Base-by-base conservation (phyloP, 2,888 invertebrate genomes). In the Tyria jacobaeae region DNA sequence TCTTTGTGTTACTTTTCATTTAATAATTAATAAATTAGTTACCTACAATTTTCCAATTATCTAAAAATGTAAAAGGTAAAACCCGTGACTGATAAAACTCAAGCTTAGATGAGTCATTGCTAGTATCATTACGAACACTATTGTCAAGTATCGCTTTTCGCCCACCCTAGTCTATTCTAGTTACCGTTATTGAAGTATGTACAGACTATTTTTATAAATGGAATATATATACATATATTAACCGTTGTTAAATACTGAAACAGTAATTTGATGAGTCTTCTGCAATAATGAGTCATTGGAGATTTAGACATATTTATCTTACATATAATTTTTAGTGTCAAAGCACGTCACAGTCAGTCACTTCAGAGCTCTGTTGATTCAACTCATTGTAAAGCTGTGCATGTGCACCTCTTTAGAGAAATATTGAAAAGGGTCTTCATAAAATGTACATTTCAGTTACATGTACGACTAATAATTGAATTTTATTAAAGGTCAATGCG, bases 181-280 rank as follows among this genome's bases (percentile, higher is more conserved):
- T 41, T 41, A 17, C 17, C 4, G 12, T 21, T 21, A 44, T 44
- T 44, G 21, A 44, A 44, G 44, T n/a, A 14, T 35, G 35, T n/a
- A n/a, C n/a, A n/a, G n/a, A n/a, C n/a, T n/a, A n/a, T n/a, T n/a
- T n/a, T n/a, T n/a, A n/a, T n/a, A n/a, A 51, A 51, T 51, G 35
- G 35, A 35, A 51, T 14, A 12, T 12, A 5, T 34, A 34, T 41
- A 31, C 21, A 17, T 27, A 27, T 54, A 27, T 31, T 37, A 25
- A 37, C 15, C 35, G 49, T 41, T 50, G 57, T 21, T 24, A 31
- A 37, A 34, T 37, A 15, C 48, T 37, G 27, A 49, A 57, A 49
- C 17, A 49, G 27, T 49, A 37, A 21, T 44, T 21, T n/a, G 21
- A 35, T 14, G 14, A 51, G 51, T 35, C 7, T 44, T 44, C 21